Conservation (phyloP, 2,888 invertebrate species). For the Penaeus monodon region DNA sequence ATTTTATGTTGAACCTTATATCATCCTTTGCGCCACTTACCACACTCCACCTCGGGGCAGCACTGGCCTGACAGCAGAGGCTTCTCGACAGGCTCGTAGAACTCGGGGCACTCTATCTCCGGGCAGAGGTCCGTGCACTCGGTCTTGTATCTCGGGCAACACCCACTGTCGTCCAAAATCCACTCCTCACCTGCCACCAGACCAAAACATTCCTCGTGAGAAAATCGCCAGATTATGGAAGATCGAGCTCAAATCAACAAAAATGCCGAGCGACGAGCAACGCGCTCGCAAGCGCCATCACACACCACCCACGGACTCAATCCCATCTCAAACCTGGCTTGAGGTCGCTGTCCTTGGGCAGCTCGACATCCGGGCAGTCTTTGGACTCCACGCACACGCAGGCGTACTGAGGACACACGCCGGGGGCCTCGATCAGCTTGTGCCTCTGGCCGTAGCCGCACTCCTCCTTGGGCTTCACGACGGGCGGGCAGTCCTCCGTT, state of each 20-base stretch:
- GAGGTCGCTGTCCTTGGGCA: conserved; percentile 43
- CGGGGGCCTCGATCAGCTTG: conserved; percentile 56
- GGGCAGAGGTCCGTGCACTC: conserved; percentile 79
- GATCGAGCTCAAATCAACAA: neutral
- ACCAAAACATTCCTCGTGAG: neutral
- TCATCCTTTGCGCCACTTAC: conserved; percentile 70
- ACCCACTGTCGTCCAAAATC: conserved; percentile 76
- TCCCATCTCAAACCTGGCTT: conserved; percentile 44
- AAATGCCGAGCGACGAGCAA: neutral
- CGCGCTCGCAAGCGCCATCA: neutral
- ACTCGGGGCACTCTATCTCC: conserved; percentile 75
- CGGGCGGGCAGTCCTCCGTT: conserved; percentile 29
- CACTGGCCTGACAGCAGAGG: conserved; percentile 71
- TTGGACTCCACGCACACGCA: conserved; percentile 69
- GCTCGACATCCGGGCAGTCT: conserved; percentile 76
- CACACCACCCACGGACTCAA: neutral
- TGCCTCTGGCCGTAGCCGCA: conserved; percentile 56
- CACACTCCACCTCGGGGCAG: conserved; percentile 79
- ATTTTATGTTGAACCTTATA: neutral
- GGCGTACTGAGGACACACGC: conserved; percentile 61
- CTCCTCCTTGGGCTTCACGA: conserved; percentile 43
- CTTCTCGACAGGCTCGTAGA: conserved; percentile 70
- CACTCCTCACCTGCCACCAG: conserved; percentile 74
- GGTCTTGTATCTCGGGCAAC: conserved; percentile 78
- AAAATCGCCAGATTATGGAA: neutral